Evolutionary conservation across 2,797 vertebrate genomes (phyloP).

Genomic region (Thunnus albacares): DNA sequence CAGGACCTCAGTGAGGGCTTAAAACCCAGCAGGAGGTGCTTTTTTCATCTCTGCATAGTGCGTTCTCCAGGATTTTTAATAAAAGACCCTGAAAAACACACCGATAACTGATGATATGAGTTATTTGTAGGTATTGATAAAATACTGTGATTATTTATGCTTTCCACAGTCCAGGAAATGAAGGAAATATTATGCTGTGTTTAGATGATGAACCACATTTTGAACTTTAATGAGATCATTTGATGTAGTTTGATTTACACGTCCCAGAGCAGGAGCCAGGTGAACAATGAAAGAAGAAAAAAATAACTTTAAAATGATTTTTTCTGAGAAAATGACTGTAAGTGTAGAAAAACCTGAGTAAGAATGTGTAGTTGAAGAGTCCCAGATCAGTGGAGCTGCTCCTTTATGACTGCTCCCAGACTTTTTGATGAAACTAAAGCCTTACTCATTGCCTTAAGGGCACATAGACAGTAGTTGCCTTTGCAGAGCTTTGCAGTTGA

Average conservation of each 20-base stretch:
- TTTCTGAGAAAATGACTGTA: background rate
- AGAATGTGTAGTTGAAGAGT: background rate
- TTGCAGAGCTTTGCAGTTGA: slow-evolving; percentile 47
- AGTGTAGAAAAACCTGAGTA: slow-evolving; percentile 18
- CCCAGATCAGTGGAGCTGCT: slow-evolving; percentile 4
- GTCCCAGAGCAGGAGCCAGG: background rate
- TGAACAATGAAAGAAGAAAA: slow-evolving; percentile 8
- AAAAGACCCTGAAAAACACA: slow-evolving; percentile 27
- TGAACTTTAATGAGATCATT: slow-evolving; percentile 8
- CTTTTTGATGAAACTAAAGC: slow-evolving; percentile 15
- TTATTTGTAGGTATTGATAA: slow-evolving; percentile 43
- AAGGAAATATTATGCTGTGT: slow-evolving; percentile 19
- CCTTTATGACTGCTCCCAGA: background rate
- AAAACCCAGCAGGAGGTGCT: slow-evolving; percentile 5
- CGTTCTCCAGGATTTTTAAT: slow-evolving; percentile 44
- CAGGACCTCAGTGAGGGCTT: slow-evolving; percentile 9
- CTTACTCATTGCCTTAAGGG: slow-evolving; percentile 22
- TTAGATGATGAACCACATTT: background rate
- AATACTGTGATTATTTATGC: slow-evolving; percentile 33
- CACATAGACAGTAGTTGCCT: slow-evolving; percentile 6
- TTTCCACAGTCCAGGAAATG: slow-evolving; percentile 15
- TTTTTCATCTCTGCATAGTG: slow-evolving; percentile 25
- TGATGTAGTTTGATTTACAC: background rate
- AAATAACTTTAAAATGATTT: slow-evolving; percentile 4
- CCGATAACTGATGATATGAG: slow-evolving; percentile 42